These are phyloP conservation scores for Acropternis orthonyx DNA, from an alignment of 2,797 vertebrate genomes.

Conservation along the genomic window DNA sequence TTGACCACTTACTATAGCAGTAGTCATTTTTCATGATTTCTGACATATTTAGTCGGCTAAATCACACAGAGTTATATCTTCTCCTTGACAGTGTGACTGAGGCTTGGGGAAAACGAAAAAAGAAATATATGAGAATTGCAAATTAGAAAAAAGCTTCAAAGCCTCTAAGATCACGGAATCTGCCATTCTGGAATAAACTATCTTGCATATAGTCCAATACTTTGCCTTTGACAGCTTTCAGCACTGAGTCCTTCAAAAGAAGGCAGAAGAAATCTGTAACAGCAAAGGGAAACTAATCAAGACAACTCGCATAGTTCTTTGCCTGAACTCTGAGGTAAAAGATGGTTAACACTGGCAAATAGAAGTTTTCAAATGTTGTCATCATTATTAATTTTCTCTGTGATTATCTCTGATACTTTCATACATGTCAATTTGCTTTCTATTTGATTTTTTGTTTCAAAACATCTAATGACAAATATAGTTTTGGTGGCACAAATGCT, in stretches of 20 bases:
- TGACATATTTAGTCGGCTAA: neutral
- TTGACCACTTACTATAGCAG: neutral
- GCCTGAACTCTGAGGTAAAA: neutral
- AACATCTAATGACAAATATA: neutral
- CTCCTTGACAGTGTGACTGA: conserved; percentile 8
- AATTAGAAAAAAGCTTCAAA: neutral
- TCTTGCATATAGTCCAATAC: neutral
- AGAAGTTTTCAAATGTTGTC: neutral
- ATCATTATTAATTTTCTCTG: neutral
- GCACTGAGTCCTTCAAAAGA: neutral
- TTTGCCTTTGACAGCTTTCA: neutral
- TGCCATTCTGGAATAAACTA: neutral
- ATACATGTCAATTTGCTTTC: neutral
- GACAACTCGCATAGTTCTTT: neutral
- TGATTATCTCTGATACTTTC: neutral
- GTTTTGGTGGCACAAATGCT: neutral
- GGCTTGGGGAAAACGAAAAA: neutral
- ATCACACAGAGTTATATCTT: conserved; percentile 40
- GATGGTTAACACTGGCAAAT: neutral
- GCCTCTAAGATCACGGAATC: neutral
- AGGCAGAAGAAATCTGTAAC: neutral
- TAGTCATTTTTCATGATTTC: conserved; percentile 20
- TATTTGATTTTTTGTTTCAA: neutral
- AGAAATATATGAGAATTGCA: conserved; percentile 9
- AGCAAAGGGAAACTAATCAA: neutral